phyloP scores from a whole-genome alignment of 2,797 vertebrate genomes.

The Gymnopithys bicolor region DNA sequence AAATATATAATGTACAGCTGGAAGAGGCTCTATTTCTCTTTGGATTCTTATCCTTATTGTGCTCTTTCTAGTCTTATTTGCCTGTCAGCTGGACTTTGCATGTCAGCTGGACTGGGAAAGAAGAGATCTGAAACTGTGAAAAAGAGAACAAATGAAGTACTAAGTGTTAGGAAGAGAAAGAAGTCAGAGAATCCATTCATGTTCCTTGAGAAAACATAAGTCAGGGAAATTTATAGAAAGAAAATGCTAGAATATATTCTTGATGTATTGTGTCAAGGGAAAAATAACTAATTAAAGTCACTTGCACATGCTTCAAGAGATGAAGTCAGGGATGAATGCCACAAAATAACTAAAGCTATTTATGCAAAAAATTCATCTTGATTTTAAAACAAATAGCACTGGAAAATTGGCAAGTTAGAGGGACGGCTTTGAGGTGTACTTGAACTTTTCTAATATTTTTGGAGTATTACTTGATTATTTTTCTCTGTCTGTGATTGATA shows the following conservation, averaged over 20 bases:
- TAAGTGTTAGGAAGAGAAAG: background rate
- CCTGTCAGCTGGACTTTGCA: background rate
- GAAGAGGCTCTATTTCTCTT: background rate
- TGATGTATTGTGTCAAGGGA: background rate
- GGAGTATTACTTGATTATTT: background rate
- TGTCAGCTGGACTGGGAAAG: background rate
- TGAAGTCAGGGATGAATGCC: background rate
- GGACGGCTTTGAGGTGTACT: background rate
- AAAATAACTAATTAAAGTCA: conserved; percentile 3
- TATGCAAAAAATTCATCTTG: background rate
- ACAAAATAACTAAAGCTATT: background rate
- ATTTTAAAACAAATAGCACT: background rate
- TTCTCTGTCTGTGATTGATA: background rate
- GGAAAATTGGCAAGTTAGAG: background rate
- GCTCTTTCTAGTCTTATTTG: background rate
- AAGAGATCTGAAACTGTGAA: background rate
- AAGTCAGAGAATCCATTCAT: background rate
- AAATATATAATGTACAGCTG: background rate
- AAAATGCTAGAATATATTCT: background rate
- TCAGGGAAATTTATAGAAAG: background rate
- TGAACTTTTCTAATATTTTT: background rate
- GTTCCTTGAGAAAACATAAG: background rate
- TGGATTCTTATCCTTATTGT: background rate
- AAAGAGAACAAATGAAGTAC: background rate
- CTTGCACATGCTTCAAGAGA: background rate